These are phyloP conservation scores for Coptodon bakossiorum DNA, from an alignment of 2,113 vertebrate genomes.

Conservation along the genomic window DNA sequence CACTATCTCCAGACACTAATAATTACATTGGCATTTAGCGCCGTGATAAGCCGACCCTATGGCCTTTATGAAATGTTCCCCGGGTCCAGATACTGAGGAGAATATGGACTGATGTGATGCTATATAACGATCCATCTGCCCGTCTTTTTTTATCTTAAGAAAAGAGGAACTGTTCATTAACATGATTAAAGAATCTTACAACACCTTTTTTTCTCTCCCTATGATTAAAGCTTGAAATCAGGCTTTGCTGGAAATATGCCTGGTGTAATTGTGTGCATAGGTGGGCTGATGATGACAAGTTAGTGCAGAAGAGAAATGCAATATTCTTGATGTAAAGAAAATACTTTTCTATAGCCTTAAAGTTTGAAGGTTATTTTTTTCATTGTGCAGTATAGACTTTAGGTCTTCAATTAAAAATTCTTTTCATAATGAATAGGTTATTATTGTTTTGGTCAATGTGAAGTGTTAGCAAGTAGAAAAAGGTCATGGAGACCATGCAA, in stretches of 20 bases:
- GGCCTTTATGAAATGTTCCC: conserved; percentile 71
- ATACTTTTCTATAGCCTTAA: background rate
- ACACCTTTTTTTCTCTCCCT: background rate
- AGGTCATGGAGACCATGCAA: background rate
- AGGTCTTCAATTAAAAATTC: background rate
- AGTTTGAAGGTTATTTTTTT: background rate
- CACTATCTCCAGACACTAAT: conserved; percentile 71
- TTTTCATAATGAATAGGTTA: background rate
- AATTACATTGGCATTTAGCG: conserved; percentile 77
- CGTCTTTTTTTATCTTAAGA: conserved; percentile 23
- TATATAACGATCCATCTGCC: conserved; percentile 49
- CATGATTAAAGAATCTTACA: background rate
- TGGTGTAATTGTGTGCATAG: background rate
- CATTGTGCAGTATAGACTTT: background rate
- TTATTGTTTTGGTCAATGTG: background rate
- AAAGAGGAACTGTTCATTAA: conserved; percentile 26
- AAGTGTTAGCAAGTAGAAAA: background rate
- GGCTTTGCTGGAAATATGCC: background rate
- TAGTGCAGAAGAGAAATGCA: background rate
- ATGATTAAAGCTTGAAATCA: background rate
- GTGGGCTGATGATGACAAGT: background rate
- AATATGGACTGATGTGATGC: conserved; percentile 52
- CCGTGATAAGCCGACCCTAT: conserved; percentile 59
- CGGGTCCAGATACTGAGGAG: conserved; percentile 44
- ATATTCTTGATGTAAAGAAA: background rate